Base-by-base conservation (phyloP, 2,113 vertebrate species). In the Proterorhinus semilunaris region DNA sequence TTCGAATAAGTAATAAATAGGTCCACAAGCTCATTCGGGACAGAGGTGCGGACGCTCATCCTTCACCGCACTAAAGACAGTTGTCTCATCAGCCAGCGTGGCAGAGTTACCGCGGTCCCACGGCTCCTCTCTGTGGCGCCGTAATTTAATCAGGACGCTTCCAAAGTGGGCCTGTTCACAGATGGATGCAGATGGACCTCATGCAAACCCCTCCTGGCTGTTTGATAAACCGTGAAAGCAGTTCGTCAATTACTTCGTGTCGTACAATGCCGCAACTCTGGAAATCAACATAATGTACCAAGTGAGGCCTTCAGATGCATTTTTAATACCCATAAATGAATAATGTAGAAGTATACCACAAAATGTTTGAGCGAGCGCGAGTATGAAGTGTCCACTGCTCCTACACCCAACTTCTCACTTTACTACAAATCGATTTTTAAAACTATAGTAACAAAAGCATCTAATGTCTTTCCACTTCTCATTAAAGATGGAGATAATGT, bases 31-130 rank as follows among this genome's bases (percentile, higher is more conserved):
- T 76, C 50, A 16, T 8, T 68, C 66, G 53, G 62, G 65, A 77
- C 57, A 45, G 21, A 81, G 62, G 73, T 76, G 61, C 62, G 10
- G 47, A 67, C 48, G 57, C 65, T 67, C 71, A 78, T 80, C 55
- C 72, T 66, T 83, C 80, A 78, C 17, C 75, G 27, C 45, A 75
- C 66, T 72, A 76, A 74, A 73, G 72, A 71, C 80, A 69, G 75
- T 70, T 81, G 76, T 75, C 71, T 76, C 79, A 86, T 83, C 78
- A 75, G 81, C 67, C 45, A 5, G 16, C 61, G 57, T 69, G 68
- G 73, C 67, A 36, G 52, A 55, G 61, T 75, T 77, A 27, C 16
- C 52, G 51, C 50, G 70, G 47, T 63, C 45, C 68, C 11, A 8
- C 62, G 15, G 5, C 45, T 48, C 1, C 49, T 47, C 6, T 52